A percentile compares a stretch with the other conserved stretches of the same genome.
phyloP scores from a whole-genome alignment of 2,888 invertebrate species.

The Drosophila rubida region DNA sequence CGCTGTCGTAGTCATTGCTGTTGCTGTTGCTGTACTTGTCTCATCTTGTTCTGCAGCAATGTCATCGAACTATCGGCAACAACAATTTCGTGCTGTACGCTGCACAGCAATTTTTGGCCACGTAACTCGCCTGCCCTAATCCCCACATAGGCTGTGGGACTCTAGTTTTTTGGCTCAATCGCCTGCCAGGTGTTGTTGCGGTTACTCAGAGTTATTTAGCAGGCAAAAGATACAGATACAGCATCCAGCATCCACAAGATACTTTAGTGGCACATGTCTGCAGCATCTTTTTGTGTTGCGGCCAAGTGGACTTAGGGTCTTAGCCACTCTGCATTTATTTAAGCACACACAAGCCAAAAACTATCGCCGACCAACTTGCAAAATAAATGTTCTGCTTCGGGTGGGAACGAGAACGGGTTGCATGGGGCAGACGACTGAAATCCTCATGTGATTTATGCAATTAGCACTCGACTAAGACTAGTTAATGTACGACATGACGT shows the following conservation, averaged over 20 bases:
- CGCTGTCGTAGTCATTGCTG: conserved; percentile 4
- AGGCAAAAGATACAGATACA: conserved; percentile 12
- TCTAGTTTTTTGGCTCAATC: conserved; percentile 33
- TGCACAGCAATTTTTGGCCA: conserved; percentile 30
- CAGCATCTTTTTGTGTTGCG: conserved; percentile 33
- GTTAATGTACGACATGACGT: conserved; percentile 70
- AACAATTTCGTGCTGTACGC: conserved; percentile 33
- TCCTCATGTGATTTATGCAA: conserved; percentile 80
- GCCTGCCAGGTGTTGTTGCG: conserved; percentile 58
- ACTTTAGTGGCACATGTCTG: conserved; percentile 52
- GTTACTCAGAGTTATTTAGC: conserved; percentile 23
- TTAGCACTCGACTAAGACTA: conserved; percentile 77
- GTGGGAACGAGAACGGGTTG: neutral
- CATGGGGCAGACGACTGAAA: conserved; percentile 62
- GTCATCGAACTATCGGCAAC: conserved; percentile 70
- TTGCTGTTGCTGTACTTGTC: conserved; percentile 40
- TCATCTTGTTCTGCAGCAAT: conserved; percentile 53
- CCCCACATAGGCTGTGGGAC: conserved; percentile 26
- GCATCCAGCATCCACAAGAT: conserved; percentile 44
- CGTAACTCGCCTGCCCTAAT: conserved; percentile 35
- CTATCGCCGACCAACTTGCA: conserved; percentile 11
- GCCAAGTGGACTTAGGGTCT: conserved; percentile 33
- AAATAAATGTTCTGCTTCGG: conserved; percentile 2
- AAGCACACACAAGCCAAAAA: conserved; percentile 56
- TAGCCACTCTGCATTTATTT: conserved; percentile 44